phyloP scores from a whole-genome alignment of 1,140 invertebrate species.

The Lucilia cuprina region DNA sequence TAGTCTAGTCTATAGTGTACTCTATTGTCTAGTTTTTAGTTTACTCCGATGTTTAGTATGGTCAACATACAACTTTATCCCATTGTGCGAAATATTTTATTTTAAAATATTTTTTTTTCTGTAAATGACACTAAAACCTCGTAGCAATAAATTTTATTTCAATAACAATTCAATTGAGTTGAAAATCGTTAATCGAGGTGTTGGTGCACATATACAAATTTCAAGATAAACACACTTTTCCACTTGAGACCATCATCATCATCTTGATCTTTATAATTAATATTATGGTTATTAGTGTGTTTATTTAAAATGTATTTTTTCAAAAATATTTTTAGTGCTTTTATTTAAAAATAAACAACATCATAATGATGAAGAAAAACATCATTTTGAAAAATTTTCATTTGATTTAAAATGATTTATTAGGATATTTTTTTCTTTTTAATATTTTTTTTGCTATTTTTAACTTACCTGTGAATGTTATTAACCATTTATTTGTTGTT shows the following conservation, averaged over 20 bases:
- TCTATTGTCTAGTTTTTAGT: too few relatives aligned
- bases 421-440: not conserved
- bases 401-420: not conserved
- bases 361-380: not conserved
- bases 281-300: not conserved
- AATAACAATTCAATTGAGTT: too few relatives aligned
- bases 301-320: not conserved
- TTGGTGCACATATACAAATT: not conserved
- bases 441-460: not conserved
- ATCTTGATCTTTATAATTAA: not conserved
- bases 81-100: too few relatives aligned
- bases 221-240: not conserved
- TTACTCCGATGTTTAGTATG: too few relatives aligned
- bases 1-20: too few relatives aligned
- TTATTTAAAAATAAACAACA: not conserved
- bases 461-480: constrained; percentile 29
- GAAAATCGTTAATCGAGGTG: too few relatives aligned
- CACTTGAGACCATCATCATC: not conserved
- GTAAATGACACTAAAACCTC: too few relatives aligned
- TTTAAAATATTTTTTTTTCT: too few relatives aligned
- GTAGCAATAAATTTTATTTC: too few relatives aligned
- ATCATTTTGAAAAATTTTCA: too few relatives aligned
- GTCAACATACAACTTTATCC: too few relatives aligned
- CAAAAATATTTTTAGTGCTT: not conserved
- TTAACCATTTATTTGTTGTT: constrained; percentile 17